A percentile compares a stretch with the other conserved stretches of the same genome.
These are phyloP conservation scores for Propithecus perrieri DNA, from an alignment of 2,797 vertebrate species.

Conservation along the genomic window DNA sequence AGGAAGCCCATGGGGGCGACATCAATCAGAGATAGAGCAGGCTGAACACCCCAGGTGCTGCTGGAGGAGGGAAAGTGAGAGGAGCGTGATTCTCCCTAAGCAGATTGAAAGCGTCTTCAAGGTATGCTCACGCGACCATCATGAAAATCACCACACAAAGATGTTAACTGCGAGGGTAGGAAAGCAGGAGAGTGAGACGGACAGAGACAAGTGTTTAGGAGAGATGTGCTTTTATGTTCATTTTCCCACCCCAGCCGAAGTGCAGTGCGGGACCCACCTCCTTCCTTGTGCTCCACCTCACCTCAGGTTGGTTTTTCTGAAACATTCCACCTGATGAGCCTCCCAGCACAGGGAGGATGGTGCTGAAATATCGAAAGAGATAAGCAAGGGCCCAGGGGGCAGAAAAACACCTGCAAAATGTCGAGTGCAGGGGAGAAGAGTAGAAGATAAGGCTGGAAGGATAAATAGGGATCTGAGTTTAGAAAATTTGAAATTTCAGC, in stretches of 20 bases:
- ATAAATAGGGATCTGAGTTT: neutral
- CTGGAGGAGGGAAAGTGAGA: neutral
- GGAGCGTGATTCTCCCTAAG: neutral
- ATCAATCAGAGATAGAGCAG: neutral
- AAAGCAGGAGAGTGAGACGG: neutral
- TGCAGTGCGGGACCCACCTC: too few species aligned
- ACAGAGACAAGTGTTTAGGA: neutral
- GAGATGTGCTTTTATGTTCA: neutral
- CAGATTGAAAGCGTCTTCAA: neutral
- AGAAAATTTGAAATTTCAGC: neutral
- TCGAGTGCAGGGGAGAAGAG: neutral
- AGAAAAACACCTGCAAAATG: neutral
- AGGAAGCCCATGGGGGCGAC: neutral
- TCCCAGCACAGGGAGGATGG: neutral
- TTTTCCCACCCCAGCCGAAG: neutral
- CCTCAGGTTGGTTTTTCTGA: neutral
- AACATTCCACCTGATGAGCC: neutral
- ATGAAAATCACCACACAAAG: neutral
- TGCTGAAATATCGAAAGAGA: neutral
- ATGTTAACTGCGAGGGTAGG: neutral
- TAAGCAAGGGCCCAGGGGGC: neutral
- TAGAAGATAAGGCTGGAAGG: neutral
- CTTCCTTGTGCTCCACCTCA: neutral
- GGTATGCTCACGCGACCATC: neutral
- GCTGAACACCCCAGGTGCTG: neutral